Conservation (phyloP, 2,797 vertebrate genomes). For the Sciurus carolinensis region DNA sequence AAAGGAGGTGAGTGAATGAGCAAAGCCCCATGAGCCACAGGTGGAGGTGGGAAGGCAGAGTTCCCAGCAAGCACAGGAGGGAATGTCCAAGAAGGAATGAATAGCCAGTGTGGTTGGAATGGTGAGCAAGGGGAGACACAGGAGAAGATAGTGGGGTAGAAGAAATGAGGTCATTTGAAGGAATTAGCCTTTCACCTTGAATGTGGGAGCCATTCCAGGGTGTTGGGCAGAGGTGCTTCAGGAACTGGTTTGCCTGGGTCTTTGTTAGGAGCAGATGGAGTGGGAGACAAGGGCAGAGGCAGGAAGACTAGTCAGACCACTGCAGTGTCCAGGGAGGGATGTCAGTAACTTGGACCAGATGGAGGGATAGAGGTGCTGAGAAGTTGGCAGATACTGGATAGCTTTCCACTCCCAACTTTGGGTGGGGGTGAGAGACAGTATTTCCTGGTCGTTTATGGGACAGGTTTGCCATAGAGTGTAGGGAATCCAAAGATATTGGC, state of each 20-base stretch:
- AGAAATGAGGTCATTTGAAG: not conserved
- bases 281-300: not conserved
- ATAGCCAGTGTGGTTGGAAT: no score
- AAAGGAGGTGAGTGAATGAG: not conserved
- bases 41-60: not conserved
- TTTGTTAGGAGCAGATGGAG: not conserved
- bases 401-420: no score
- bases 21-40: not conserved
- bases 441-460: not conserved
- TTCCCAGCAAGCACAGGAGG: not conserved
- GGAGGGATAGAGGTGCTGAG: no score
- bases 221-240: not conserved
- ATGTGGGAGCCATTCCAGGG: not conserved
- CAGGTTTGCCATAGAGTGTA: not conserved
- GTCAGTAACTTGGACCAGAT: no score
- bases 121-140: rapidly evolving
- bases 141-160: no score
- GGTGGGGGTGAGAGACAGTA: no score
- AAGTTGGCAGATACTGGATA: no score
- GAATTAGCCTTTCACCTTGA: not conserved
- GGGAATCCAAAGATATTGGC: no score
- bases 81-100: not conserved
- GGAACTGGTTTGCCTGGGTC: not conserved
- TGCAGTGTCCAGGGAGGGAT: no score
- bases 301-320: not conserved